These are phyloP conservation scores for Orchestia grillus DNA, from an alignment of 1,140 invertebrate genomes.

Conservation along the genomic window DNA sequence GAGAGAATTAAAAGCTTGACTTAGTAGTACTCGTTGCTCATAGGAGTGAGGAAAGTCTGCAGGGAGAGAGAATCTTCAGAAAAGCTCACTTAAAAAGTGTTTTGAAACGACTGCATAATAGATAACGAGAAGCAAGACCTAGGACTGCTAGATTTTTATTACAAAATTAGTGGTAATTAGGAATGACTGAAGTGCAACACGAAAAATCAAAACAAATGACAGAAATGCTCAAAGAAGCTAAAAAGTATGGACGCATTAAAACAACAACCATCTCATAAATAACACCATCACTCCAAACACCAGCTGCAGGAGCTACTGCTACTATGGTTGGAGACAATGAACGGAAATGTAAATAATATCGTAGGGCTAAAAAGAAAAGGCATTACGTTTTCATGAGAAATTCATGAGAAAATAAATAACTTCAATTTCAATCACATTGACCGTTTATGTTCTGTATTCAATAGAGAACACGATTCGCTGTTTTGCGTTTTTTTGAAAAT, in stretches of 20 bases:
- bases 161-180: not conserved
- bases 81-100: not conserved
- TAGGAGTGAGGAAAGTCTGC: not conserved
- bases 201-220: not conserved
- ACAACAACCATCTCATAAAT: not conserved
- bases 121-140: not conserved
- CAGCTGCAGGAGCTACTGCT: too few species aligned
- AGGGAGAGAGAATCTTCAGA: not conserved
- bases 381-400: too few species aligned
- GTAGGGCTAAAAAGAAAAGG: too few species aligned
- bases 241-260: not conserved
- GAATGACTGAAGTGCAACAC: not conserved
- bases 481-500: too few species aligned
- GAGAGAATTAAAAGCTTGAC: not conserved
- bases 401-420: too few species aligned
- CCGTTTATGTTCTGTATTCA: too few species aligned
- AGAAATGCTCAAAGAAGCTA: not conserved
- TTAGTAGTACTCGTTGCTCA: not conserved
- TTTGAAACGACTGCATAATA: too few species aligned
- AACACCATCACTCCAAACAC: too few species aligned
- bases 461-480: too few species aligned
- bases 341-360: too few species aligned
- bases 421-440: too few species aligned
- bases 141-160: not conserved
- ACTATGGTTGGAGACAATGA: too few species aligned